Conservation (phyloP, 1,140 invertebrate species). For the Dendrolimus kikuchii region DNA sequence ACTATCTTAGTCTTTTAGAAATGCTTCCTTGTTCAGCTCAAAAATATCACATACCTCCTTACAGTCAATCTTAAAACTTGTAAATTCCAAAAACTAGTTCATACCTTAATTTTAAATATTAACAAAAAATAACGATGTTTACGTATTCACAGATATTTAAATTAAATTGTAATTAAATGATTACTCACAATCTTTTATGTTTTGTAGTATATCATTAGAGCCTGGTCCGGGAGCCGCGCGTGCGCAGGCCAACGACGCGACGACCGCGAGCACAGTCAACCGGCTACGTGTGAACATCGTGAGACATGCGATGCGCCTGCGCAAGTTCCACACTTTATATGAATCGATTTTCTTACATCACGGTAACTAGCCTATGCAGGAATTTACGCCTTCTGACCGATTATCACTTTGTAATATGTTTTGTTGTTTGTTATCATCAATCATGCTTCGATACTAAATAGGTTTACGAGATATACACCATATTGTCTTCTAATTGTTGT, state of each 20-base stretch:
- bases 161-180: background rate
- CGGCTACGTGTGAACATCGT: conserved; percentile 19
- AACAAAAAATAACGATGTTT: no score
- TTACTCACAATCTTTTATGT: conserved; percentile 17
- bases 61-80: no score
- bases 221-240: conserved; percentile 14
- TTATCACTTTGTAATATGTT: no score
- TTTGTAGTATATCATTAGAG: conserved; percentile 11
- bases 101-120: conserved; percentile 2
- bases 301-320: conserved; percentile 8
- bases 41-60: no score
- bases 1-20: no score
- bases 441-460: no score
- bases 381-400: no score
- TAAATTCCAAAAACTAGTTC: background rate
- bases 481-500: no score
- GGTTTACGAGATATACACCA: no score
- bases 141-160: background rate
- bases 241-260: conserved; percentile 19
- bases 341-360: conserved; percentile 2
- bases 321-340: conserved; percentile 20
- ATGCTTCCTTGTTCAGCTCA: no score
- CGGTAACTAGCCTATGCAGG: no score
- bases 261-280: conserved; percentile 19
- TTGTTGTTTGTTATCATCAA: no score